Conservation (phyloP, 2,888 invertebrate genomes). For the Acleris literana region DNA sequence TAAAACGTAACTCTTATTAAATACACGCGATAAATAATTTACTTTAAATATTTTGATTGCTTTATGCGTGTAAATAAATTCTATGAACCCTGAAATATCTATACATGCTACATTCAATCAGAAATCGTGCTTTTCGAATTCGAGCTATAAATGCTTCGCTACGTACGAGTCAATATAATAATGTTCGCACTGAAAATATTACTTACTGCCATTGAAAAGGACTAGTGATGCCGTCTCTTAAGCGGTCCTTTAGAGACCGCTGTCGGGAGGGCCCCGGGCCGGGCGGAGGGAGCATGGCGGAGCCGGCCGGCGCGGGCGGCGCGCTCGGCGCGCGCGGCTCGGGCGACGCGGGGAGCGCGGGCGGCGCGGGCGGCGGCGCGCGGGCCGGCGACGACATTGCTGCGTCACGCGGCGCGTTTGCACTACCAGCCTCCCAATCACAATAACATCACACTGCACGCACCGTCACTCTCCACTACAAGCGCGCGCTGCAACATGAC, state of each 20-base stretch:
- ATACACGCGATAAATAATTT: too few species aligned
- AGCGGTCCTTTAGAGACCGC: conserved; percentile 89
- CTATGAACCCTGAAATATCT: background rate
- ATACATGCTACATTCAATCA: conserved; percentile 15
- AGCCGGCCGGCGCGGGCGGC: conserved; percentile 60
- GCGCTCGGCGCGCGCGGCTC: conserved; percentile 46
- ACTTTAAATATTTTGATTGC: too few species aligned
- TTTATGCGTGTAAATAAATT: too few species aligned
- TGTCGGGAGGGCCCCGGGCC: conserved; percentile 87
- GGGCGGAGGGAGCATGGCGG: conserved; percentile 73
- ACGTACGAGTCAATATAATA: background rate
- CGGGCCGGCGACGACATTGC: conserved; percentile 75
- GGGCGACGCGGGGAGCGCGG: conserved; percentile 47
- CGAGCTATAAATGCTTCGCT: conserved; percentile 10
- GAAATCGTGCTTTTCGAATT: conserved; percentile 12
- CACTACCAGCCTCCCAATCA: conserved; percentile 55
- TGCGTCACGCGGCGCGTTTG: conserved; percentile 46
- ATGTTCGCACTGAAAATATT: conserved; percentile 40
- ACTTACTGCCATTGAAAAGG: conserved; percentile 93
- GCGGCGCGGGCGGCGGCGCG: conserved; percentile 55
- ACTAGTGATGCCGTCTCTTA: conserved; percentile 90
- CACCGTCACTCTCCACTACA: conserved; percentile 67
- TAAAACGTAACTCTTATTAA: background rate
- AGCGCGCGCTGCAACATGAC: conserved; percentile 78
- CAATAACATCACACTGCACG: conserved; percentile 66